These are phyloP conservation scores for Tenthredo distinguenda DNA, from an alignment of 2,888 invertebrate species.

Conservation along the genomic window DNA sequence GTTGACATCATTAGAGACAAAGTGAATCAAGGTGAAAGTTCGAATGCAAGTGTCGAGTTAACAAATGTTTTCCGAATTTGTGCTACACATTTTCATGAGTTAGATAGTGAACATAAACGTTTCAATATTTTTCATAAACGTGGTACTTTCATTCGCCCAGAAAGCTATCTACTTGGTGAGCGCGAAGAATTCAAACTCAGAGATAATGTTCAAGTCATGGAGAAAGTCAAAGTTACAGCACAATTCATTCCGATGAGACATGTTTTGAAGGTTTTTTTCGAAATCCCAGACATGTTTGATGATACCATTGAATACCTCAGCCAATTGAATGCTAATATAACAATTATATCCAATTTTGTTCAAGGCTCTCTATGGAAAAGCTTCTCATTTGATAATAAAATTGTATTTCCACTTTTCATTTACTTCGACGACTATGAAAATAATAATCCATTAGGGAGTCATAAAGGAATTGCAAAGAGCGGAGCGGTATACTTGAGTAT, in stretches of 20 bases:
- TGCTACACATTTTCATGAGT: background rate
- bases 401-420: background rate
- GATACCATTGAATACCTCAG: slow-evolving; percentile 5
- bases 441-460: slow-evolving; percentile 53
- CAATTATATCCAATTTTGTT: slow-evolving; percentile 18
- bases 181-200: slow-evolving; percentile 3
- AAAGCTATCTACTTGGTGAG: slow-evolving; percentile 24
- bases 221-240: slow-evolving; percentile 19
- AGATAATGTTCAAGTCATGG: background rate
- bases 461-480: slow-evolving; percentile 59
- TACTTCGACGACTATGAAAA: background rate
- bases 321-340: background rate
- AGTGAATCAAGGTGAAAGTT: background rate
- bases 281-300: background rate
- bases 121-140: background rate
- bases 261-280: slow-evolving; percentile 1
- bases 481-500: slow-evolving; percentile 57
- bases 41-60: background rate
- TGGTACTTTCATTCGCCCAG: slow-evolving; percentile 1
- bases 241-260: slow-evolving; percentile 1
- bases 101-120: background rate
- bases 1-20: background rate
- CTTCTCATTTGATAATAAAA: background rate
- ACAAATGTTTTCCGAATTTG: background rate
- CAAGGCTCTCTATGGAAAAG: background rate